A percentile compares a stretch with the other conserved stretches of the same genome.
phyloP scores from a whole-genome alignment of 2,888 invertebrate genomes.

The Drosophila meridionalis region DNA sequence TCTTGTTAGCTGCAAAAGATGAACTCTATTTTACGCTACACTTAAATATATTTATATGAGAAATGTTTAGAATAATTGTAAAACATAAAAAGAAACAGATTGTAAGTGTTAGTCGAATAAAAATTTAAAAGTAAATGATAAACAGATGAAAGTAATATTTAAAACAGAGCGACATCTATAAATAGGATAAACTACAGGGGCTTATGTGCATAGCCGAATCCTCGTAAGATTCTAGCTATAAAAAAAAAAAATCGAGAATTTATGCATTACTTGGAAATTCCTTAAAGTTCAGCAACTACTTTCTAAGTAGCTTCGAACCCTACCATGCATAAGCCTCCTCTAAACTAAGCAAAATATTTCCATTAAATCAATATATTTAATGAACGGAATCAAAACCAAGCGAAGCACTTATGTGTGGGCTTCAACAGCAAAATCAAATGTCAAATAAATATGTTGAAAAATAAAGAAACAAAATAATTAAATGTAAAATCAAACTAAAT shows the following conservation, averaged over 20 bases:
- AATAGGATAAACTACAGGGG: constrained; percentile 47
- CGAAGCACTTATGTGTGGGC: constrained; percentile 44
- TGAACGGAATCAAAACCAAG: constrained; percentile 46
- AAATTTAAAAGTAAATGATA: constrained; percentile 21
- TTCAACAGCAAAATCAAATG: constrained; percentile 55
- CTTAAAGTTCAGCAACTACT: constrained; percentile 22
- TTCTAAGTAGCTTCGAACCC: constrained; percentile 27
- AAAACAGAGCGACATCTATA: constrained; percentile 27
- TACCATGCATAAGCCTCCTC: constrained; percentile 40
- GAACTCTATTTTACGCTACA: constrained; percentile 59
- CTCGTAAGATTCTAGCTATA: constrained; percentile 11
- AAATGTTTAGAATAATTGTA: constrained; percentile 43
- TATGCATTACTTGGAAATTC: constrained; percentile 19
- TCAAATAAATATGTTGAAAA: constrained; percentile 29
- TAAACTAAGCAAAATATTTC: constrained; percentile 24
- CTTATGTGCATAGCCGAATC: constrained; percentile 39
- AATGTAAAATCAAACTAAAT: constrained; percentile 79
- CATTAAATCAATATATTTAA: constrained; percentile 15
- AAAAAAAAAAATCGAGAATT: constrained; percentile 20
- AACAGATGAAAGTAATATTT: constrained; percentile 17
- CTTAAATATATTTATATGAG: constrained; percentile 38
- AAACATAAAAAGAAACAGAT: constrained; percentile 50
- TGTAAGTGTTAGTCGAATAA: constrained; percentile 68
- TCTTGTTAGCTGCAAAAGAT: constrained; percentile 47
- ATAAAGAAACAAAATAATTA: constrained; percentile 50